A percentile compares a stretch with the other conserved stretches of the same genome.
Conservation (phyloP, 2,888 invertebrate species). For the Calephelis perditalis region DNA sequence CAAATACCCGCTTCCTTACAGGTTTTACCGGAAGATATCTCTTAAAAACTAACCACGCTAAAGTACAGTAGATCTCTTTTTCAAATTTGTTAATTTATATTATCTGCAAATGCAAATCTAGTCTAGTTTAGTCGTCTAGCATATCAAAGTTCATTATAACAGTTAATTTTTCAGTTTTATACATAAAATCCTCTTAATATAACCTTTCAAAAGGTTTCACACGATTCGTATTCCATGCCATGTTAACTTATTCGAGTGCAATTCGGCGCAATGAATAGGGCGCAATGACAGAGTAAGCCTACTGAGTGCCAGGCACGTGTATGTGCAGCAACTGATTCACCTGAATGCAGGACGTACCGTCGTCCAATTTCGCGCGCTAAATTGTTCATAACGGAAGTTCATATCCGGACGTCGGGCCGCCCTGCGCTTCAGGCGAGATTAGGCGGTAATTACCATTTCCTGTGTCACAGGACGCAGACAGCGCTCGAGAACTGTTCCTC, state of each 20-base stretch:
- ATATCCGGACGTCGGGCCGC: conserved; percentile 84
- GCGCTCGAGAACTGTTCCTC: conserved; percentile 51
- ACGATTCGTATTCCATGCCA: conserved; percentile 51
- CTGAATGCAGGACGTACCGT: conserved; percentile 64
- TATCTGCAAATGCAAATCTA: too few relatives aligned
- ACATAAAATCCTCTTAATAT: conserved; percentile 23
- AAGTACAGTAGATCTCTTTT: too few relatives aligned
- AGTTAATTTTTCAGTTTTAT: neutral
- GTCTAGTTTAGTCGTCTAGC: too few relatives aligned
- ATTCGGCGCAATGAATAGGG: conserved; percentile 48
- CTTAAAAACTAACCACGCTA: too few relatives aligned
- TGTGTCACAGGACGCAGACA: conserved; percentile 68
- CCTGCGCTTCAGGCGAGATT: conserved; percentile 75
- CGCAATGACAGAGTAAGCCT: conserved; percentile 39
- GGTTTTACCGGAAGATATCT: too few relatives aligned
- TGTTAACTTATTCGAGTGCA: conserved; percentile 48
- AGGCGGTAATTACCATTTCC: conserved; percentile 80
- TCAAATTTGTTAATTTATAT: too few relatives aligned
- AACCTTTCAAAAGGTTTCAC: conserved; percentile 48
- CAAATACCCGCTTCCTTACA: too few relatives aligned
- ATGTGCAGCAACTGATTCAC: conserved; percentile 49
- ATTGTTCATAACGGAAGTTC: conserved; percentile 93
- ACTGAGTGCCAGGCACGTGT: conserved; percentile 41
- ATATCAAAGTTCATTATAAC: too few relatives aligned
- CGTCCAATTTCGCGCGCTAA: conserved; percentile 83